phyloP scores from a whole-genome alignment of 2,888 invertebrate genomes.

The Shargacucullia verbasci region DNA sequence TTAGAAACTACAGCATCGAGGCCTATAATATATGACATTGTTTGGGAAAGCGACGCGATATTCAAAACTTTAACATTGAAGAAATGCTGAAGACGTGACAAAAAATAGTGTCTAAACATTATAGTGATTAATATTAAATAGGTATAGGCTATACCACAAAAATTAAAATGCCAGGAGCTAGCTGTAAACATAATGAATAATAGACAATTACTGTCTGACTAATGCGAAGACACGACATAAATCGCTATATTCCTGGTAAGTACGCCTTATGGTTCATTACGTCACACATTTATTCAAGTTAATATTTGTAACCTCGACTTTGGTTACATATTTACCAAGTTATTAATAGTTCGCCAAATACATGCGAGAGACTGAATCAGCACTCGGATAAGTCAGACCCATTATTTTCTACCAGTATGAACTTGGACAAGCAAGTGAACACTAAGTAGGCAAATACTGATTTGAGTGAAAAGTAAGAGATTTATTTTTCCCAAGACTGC shows the following conservation, averaged over 20 bases:
- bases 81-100: not conserved
- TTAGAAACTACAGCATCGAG: too few relatives aligned
- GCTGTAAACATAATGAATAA: slow-evolving; percentile 25
- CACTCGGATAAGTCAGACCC: slow-evolving; percentile 40
- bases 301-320: slow-evolving; percentile 80
- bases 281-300: slow-evolving; percentile 68
- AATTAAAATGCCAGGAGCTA: not conserved
- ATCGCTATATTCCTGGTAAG: slow-evolving; percentile 38
- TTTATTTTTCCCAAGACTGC: too few relatives aligned
- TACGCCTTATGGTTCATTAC: slow-evolving; percentile 38
- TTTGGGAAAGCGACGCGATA: too few relatives aligned
- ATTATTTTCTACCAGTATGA: slow-evolving; percentile 9
- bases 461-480: too few relatives aligned
- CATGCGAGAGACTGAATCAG: slow-evolving; percentile 66
- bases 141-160: slow-evolving; percentile 2
- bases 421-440: slow-evolving; percentile 13
- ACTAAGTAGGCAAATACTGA: not conserved
- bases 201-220: slow-evolving; percentile 30
- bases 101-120: not conserved
- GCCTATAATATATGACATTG: too few relatives aligned
- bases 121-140: not conserved
- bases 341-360: slow-evolving; percentile 76
- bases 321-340: slow-evolving; percentile 77
- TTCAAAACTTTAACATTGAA: too few relatives aligned
- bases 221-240: slow-evolving; percentile 36